Base-by-base conservation (phyloP, 37 sponge, comb jelly and placozoan genomes). In the Ephydatia muelleri region DNA sequence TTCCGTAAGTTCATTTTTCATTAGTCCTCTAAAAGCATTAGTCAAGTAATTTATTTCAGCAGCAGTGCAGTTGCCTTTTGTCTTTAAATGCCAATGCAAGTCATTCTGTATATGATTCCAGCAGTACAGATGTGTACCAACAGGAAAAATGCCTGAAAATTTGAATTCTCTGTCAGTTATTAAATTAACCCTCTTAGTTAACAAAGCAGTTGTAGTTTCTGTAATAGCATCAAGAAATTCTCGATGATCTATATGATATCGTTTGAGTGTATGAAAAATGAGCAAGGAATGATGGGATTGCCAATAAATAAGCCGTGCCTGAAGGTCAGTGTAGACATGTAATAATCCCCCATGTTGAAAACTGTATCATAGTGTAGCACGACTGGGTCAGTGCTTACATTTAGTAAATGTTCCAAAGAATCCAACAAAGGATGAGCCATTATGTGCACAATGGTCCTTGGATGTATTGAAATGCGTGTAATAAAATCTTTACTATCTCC, bases 131-230 rank as follows among this genome's bases (percentile, higher is more conserved):
- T 75, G 33, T 26, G 38, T 33, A 34, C 76, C 33, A 30, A 36
- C 33, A 36, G 36, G 76, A 36, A 75, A 75, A 30, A 75, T n/a
- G 32, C 76, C 38, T 33, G 76, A 32, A 75, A 75, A 75, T n/a
- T 75, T 75, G 76, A 75, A 75, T 36, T 75, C n/a, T n/a, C n/a
- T n/a, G n/a, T n/a, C n/a, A n/a, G n/a, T n/a, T n/a, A n/a, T n/a
- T n/a, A n/a, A 29, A 33, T 34, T 75, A 75, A 33, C 76, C 28
- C 34, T 37, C 28, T 43, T 43, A 28, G 31, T 70, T 31, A 70
- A 70, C 31, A 70, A 70, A 70, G 71, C 31, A 28, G 31, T 70
- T 70, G 71, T 70, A n/a, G n/a, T n/a, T n/a, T n/a, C n/a, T n/a
- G n/a, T n/a, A n/a, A n/a, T n/a, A n/a, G n/a, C n/a, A n/a, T n/a